phyloP scores from a whole-genome alignment of 2,888 invertebrate species.

The Euproctis similis region DNA sequence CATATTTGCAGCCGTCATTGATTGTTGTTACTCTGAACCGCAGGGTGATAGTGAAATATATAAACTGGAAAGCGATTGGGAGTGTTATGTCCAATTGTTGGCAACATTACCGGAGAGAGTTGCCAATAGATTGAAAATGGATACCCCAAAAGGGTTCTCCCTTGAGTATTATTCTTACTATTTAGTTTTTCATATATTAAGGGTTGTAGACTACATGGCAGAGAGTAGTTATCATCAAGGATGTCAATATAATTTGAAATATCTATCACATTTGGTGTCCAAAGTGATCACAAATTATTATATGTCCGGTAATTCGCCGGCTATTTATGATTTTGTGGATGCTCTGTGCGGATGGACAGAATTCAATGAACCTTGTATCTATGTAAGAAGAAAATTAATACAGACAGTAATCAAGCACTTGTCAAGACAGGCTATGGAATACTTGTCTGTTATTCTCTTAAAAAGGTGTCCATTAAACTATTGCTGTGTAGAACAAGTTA shows the following conservation, averaged over 20 bases:
- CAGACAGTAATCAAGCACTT: slow-evolving; percentile 72
- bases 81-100: slow-evolving; percentile 76
- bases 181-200: slow-evolving; percentile 76
- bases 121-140: slow-evolving; percentile 78
- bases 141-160: slow-evolving; percentile 75
- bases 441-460: slow-evolving; percentile 73
- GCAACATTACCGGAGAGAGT: slow-evolving; percentile 81
- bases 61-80: slow-evolving; percentile 48
- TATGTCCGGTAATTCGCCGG: slow-evolving; percentile 51
- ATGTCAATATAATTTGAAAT: slow-evolving; percentile 48
- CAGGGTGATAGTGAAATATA: slow-evolving; percentile 23
- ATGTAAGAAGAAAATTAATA: slow-evolving; percentile 55
- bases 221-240: slow-evolving; percentile 45
- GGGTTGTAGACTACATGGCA: slow-evolving; percentile 77
- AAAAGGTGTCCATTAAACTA: slow-evolving; percentile 64
- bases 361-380: slow-evolving; percentile 36
- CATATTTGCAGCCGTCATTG: slow-evolving; percentile 67
- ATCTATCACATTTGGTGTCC: slow-evolving; percentile 75
- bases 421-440: slow-evolving; percentile 76
- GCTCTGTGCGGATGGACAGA: slow-evolving; percentile 72
- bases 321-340: slow-evolving; percentile 68
- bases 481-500: slow-evolving; percentile 44
- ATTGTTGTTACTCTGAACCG: slow-evolving; percentile 31
- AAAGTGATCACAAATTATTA: slow-evolving; percentile 78
- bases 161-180: slow-evolving; percentile 74